phyloP scores from a whole-genome alignment of 2,113 vertebrate genomes.

The Neogobius melanostomus region DNA sequence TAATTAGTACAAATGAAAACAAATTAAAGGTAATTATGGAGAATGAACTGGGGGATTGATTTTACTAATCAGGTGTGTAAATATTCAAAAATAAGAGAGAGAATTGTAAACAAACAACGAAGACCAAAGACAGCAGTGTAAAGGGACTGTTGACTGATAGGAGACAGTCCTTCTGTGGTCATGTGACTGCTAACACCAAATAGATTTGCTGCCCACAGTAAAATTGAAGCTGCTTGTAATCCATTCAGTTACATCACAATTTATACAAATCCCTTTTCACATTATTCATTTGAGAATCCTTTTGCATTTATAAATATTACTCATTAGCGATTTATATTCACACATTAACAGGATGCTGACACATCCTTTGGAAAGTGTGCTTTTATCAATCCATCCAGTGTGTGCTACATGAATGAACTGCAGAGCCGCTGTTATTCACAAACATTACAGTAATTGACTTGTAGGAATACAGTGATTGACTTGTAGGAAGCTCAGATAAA shows the following conservation, averaged over 20 bases:
- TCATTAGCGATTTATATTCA: background rate
- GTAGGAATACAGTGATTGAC: conserved; percentile 12
- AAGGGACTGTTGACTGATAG: background rate
- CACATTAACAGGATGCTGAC: conserved; percentile 3
- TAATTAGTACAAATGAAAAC: conserved; percentile 7
- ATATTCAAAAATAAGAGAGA: background rate
- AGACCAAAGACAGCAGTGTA: background rate
- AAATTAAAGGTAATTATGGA: background rate
- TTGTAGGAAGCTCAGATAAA: conserved; percentile 16
- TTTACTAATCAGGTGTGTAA: background rate
- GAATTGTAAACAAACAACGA: background rate
- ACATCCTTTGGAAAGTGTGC: conserved; percentile 1
- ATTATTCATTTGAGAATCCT: background rate
- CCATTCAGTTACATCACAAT: too few species aligned
- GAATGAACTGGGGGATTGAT: background rate
- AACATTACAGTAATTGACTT: conserved; percentile 19
- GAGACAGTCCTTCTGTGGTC: background rate
- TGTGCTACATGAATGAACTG: conserved; percentile 12
- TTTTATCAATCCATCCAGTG: conserved; percentile 1
- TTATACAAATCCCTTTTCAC: background rate
- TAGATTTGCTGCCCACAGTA: too few species aligned
- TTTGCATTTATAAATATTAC: background rate
- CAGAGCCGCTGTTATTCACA: conserved; percentile 16
- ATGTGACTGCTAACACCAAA: background rate
- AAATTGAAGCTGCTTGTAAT: too few species aligned